Base-by-base conservation (phyloP, 2,888 invertebrate genomes). In the Synanthedon myopaeformis region DNA sequence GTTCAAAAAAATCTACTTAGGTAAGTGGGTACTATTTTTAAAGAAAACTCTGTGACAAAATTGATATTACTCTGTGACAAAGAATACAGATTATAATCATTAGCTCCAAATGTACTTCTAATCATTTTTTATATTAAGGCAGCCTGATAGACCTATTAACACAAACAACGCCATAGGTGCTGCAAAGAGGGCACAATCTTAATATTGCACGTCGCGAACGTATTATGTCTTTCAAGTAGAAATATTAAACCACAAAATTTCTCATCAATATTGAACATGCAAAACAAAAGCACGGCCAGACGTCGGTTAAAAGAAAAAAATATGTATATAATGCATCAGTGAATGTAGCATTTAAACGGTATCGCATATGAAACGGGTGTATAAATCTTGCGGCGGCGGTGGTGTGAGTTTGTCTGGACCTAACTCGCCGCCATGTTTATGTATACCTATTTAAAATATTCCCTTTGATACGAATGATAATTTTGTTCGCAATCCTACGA, bases 391-490 rank as follows among this genome's bases (percentile, higher is more conserved):
- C 69, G 74, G 72, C 19, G 45, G 6, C 60, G 67, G 70, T 68
- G 72, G 75, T 74, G 74, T 70, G 77, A 65, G 77, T 67, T 72
- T 69, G 85, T 83, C 84, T 83, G 83, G 81, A 59, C 69, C 61
- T 65, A 60, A 71, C 72, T 73, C 72, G 72, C 72, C 69, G 72
- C 72, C 67, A 67, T 76, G 75, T 71, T 74, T 78, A 75, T 81
- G 78, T 81, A 77, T 81, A 82, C 75, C 78, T 80, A 82, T 86
- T 85, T 83, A 80, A 87, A 85, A 86, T 87, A 86, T 88, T 87
- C 86, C 78, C 86, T 88, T 88, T 88, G 87, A 88, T 87, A 79
- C 79, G 72, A 73, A 85, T 80, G 85, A 85, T 88, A 86, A 87
- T 86, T 85, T 82, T 72, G 77, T 79, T 80, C 72, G 74, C 71